Conservation (phyloP, 2,888 invertebrate species). For the Chromoteleia sp. region DNA sequence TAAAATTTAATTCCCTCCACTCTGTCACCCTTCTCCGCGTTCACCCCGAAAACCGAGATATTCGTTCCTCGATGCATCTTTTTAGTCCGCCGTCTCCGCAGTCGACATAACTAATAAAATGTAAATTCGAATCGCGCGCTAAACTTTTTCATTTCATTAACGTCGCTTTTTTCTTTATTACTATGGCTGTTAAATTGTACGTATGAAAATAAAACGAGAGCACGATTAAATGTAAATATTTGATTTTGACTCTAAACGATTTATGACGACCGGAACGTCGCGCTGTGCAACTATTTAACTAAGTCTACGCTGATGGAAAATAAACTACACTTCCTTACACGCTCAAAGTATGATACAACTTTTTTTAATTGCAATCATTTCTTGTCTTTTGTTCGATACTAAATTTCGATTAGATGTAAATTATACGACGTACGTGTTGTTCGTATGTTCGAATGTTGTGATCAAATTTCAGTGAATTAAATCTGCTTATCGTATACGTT, state of each 20-base stretch:
- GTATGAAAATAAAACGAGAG: constrained; percentile 44
- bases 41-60: constrained; percentile 68
- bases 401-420: too few species aligned
- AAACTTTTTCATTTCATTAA: constrained; percentile 66
- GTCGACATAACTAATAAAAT: constrained; percentile 65
- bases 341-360: too few species aligned
- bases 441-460: background rate
- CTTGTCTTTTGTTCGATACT: too few species aligned
- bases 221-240: constrained; percentile 62
- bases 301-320: constrained; percentile 14
- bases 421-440: too few species aligned
- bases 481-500: too few species aligned
- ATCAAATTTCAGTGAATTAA: too few species aligned
- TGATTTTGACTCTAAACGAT: constrained; percentile 40
- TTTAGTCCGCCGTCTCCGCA: constrained; percentile 49
- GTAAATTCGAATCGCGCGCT: constrained; percentile 59
- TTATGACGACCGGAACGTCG: constrained; percentile 5
- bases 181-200: constrained; percentile 51
- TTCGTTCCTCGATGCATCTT: constrained; percentile 65
- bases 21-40: constrained; percentile 62
- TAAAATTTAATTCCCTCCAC: constrained; percentile 68
- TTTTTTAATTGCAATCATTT: background rate
- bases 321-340: background rate
- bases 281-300: constrained; percentile 22
- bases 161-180: constrained; percentile 48